phyloP scores from a whole-genome alignment of 92 coral and sea anemone genomes.

The Paragorgia papillata region DNA sequence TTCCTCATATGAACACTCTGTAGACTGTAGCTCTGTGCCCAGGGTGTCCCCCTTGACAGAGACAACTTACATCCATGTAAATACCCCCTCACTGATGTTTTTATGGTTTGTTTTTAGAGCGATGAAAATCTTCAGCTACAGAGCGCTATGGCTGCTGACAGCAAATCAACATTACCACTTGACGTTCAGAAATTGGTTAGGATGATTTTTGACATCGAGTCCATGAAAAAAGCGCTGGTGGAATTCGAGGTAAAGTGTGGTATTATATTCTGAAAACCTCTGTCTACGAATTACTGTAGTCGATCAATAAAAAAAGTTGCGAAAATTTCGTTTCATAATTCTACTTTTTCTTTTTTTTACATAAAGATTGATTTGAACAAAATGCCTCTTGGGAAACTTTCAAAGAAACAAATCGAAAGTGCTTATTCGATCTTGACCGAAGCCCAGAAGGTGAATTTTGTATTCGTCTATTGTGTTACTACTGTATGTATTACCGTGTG shows the following conservation, averaged over 20 bases:
- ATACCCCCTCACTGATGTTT: too few relatives aligned
- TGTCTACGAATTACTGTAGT: too few relatives aligned
- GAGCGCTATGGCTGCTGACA: slow-evolving; percentile 72
- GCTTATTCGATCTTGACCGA: slow-evolving; percentile 89
- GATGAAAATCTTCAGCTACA: slow-evolving; percentile 72
- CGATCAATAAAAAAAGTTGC: too few relatives aligned
- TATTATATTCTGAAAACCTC: background rate
- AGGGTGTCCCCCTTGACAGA: too few relatives aligned
- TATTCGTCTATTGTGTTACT: too few relatives aligned
- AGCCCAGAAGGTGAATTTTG: slow-evolving; percentile 75
- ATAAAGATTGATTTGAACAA: slow-evolving; percentile 90
- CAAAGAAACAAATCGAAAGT: slow-evolving; percentile 84
- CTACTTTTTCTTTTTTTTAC: background rate
- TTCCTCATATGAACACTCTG: too few relatives aligned
- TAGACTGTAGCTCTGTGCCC: too few relatives aligned
- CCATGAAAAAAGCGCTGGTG: slow-evolving; percentile 93
- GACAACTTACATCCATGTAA: too few relatives aligned
- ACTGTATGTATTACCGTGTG: too few relatives aligned
- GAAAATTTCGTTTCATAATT: background rate
- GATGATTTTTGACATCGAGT: slow-evolving; percentile 97
- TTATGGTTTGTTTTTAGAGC: too few relatives aligned
- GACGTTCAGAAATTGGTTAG: slow-evolving; percentile 76
- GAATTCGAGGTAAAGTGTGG: slow-evolving; percentile 84
- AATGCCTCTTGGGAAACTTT: slow-evolving; percentile 96
- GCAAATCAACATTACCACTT: slow-evolving; percentile 67